Base-by-base conservation (phyloP, 2,113 vertebrate species). In the Salminus brasiliensis region DNA sequence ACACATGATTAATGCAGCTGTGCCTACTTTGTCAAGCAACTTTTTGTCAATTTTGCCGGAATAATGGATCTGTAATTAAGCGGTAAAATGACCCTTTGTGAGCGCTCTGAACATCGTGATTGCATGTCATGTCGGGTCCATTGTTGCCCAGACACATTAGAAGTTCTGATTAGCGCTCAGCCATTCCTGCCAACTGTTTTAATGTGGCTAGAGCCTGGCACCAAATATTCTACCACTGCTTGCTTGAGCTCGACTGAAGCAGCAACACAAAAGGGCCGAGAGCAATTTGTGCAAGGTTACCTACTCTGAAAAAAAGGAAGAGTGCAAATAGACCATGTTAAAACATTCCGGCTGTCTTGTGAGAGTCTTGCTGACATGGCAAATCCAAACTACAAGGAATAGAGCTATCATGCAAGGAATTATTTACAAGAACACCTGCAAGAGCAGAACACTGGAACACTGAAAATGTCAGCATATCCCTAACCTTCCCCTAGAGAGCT, bases 41-140 rank as follows among this genome's bases (percentile, higher is more conserved):
- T 69, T 76, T 63, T 74, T 66, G 73, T 74, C 65, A 72, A 47
- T 73, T 49, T 74, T 83, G 32, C 27, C 34, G 39, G 53, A 73
- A 84, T 83, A 87, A 87, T 83, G 78, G 32, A 76, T 79, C 72
- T 41, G 60, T 81, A 87, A 87, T 83, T 87, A 85, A 83, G 79
- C 70, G 2, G 81, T 83, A 67, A 87, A 85, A 79, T 72, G 47
- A 85, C 67, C 78, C 76, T 72, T 85, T 83, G 78, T 83, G 72
- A 32, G 71, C 34, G 69, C 68, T 75, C 47, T 29, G 63, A 69
- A 52, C 73, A 76, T 77, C 41, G 67, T 83, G 79, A 84, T 83
- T 77, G 73, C 70, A 74, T 79, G 77, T 74, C 63, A 80, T 77
- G 65, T 57, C 41, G 68, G 73, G 76, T 74, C 81, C 73, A 71